Evolutionary conservation across 2,888 invertebrate species (phyloP), one percentile per base, ranked within the genome.

Genomic region (Steinernema hermaphroditum): DNA sequence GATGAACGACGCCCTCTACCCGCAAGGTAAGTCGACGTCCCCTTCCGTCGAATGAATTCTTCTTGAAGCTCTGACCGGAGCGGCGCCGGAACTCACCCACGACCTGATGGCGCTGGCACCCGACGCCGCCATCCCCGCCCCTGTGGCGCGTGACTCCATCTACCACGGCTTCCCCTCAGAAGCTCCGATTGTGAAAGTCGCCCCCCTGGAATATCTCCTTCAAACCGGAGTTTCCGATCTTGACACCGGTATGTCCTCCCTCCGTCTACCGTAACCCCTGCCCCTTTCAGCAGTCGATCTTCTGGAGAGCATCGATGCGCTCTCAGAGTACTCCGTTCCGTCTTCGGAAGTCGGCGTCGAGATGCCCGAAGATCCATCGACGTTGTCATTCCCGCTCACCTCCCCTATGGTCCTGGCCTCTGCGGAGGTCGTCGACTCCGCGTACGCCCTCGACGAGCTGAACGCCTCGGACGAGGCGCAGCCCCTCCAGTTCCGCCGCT

Each of bases 401-500:
- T 1, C 62, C 16, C 16, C 62, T 16, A 32, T 32, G 16, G 62
- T 32, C 6, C 22, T 12, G 29, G 12, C 19, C 6, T 50, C 50
- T 12, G 19, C 32, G 27, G 62, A 29, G 27, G 32, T 24, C 1
- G 19, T 22, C 6, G 22, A 62, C 6, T 62, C 62, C 8, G 16
- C 32, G 1, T 62, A 62, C 62, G 62, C 62, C 2, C 19, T 62
- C 16, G 62, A 14, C 6, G 54, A 19, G 22, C 22, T 54, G 24
- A 54, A 54, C 27, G 24, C 54, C 54, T 16, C 12, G 24, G 27
- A 54, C 27, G 22, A 22, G 12, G 24, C 2, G 6, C 29, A 34
- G 16, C 62, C 62, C 6, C n/a, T 62, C 14, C 62, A 62, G 32
- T 32, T 62, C 62, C 62, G 62, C n/a, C 62, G 32, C 34, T 62